Conservation (phyloP, 2,113 vertebrate genomes). For the Anhinga rufa region DNA sequence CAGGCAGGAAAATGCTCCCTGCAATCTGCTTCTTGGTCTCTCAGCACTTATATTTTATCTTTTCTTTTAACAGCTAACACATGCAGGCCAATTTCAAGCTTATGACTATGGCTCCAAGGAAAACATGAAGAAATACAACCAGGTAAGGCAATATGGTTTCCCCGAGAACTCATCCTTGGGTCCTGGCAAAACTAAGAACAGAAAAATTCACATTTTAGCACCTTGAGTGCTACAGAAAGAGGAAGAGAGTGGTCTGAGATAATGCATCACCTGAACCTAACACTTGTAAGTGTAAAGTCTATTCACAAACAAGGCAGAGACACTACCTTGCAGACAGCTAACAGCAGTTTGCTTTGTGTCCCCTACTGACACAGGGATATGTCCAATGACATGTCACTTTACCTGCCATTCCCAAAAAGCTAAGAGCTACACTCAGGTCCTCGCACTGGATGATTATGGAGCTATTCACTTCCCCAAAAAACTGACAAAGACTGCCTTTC, state of each 20-base stretch:
- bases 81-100: neutral
- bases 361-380: neutral
- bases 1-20: neutral
- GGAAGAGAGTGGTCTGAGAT: neutral
- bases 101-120: constrained; percentile 14
- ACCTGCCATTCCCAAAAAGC: neutral
- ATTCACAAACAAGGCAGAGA: neutral
- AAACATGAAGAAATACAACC: constrained; percentile 50
- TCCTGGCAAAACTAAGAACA: neutral
- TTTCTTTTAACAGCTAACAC: neutral
- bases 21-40: neutral
- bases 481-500: neutral
- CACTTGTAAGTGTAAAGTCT: neutral
- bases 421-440: neutral
- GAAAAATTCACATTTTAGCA: neutral
- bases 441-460: neutral
- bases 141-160: neutral
- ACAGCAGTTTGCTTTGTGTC: neutral
- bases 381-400: neutral
- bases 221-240: neutral
- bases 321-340: neutral
- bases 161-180: neutral
- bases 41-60: neutral
- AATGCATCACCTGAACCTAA: neutral
- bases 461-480: neutral